These are phyloP conservation scores for Telmatherina bonti DNA, from an alignment of 2,797 vertebrate genomes.

Conservation along the genomic window DNA sequence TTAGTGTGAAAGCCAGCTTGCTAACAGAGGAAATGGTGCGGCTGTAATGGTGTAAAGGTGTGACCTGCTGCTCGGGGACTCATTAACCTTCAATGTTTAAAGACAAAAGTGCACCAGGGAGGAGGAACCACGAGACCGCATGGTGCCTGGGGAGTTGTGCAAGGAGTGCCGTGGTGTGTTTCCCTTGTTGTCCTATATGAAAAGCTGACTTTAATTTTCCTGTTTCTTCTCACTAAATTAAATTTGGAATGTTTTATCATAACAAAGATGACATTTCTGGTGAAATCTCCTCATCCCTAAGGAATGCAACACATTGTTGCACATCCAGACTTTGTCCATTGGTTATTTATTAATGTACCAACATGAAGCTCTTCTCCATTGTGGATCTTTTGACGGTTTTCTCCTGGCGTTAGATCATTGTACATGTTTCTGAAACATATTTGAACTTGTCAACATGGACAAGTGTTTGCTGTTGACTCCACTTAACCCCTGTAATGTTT, in stretches of 20 bases:
- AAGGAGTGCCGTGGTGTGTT: too few species aligned
- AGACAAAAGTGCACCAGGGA: too few species aligned
- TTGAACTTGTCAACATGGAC: not conserved
- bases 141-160: not conserved
- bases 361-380: not conserved
- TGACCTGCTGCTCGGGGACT: constrained; percentile 27
- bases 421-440: not conserved
- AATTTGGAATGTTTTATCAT: constrained; percentile 1
- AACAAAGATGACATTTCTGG: not conserved
- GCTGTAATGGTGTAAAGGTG: not conserved
- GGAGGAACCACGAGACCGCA: not conserved
- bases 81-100: constrained; percentile 4
- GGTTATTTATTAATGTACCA: too few species aligned
- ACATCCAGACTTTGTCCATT: not conserved
- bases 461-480: not conserved
- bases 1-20: too few species aligned
- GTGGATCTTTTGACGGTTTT: not conserved
- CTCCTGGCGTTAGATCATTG: too few species aligned
- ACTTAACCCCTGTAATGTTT: not conserved
- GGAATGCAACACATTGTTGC: constrained; percentile 13
- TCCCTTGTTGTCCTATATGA: too few species aligned
- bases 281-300: not conserved
- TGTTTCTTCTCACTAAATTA: not conserved
- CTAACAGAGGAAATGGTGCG: not conserved
- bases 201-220: too few species aligned